Base-by-base conservation (phyloP, 2,888 invertebrate species). In the Cephonodes hylas region DNA sequence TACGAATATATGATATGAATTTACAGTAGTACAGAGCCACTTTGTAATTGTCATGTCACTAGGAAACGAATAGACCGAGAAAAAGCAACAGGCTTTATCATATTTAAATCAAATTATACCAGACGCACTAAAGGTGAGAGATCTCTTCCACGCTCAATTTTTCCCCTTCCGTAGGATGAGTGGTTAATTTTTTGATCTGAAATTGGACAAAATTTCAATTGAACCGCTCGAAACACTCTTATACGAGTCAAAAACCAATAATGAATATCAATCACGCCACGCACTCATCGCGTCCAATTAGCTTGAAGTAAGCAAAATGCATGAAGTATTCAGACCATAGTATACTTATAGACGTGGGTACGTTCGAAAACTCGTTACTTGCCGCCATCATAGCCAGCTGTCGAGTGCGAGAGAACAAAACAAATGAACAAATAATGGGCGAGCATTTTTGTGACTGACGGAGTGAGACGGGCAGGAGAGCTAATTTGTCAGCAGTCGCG, bases 341-440 rank as follows among this genome's bases (percentile, higher is more conserved):
- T 18, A 25, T 58, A 38, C 20, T 13, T 42, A 58, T 34, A 3
- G 20, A 6, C 64, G 66, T 61, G 63, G 58, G 67, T 67, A 62
- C 56, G 66, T 62, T 72, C 59, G 57, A 58, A 66, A 71, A 72
- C 67, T 73, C 71, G 67, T 75, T 74, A 71, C 65, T 63, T 66
- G 59, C 67, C 63, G 65, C 59, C 63, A 58, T 66, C 64, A 64
- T 48, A 64, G 62, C 58, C 65, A 70, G 69, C 68, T 66, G 66
- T 59, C 64, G 63, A 58, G 58, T 60, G 66, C 44, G 67, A 64
- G 61, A 59, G 63, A 63, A 66, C 69, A 74, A 77, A 76, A 83
- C 74, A 79, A 80, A 82, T 76, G 75, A 79, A 77, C 72, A 73
- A 79, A 79, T 80, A 78, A 82, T 78, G 69, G 68, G 66, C 38